Evolutionary conservation across 2,888 invertebrate genomes (phyloP).

Genomic region (Elysia crispata): DNA sequence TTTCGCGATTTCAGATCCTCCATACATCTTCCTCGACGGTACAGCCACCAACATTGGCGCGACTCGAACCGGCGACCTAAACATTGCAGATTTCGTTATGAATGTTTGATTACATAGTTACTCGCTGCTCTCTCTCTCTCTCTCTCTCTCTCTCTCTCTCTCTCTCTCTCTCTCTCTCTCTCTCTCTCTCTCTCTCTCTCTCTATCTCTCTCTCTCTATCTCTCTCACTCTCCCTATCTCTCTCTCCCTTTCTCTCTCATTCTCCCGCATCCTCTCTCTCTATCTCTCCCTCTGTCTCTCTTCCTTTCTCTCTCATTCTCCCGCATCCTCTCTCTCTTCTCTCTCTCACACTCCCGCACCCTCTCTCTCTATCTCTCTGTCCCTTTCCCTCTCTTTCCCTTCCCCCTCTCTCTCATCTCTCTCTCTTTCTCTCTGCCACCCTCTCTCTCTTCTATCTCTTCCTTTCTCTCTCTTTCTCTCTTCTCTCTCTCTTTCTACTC

Average conservation of each 20-base stretch:
- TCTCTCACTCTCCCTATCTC: not conserved
- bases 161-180: not conserved
- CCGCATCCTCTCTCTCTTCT: not conserved
- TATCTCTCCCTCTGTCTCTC: slow-evolving; percentile 6
- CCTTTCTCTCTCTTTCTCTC: not conserved
- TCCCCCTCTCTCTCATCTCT: no score
- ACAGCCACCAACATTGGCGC: no score
- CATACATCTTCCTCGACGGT: no score
- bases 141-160: not conserved
- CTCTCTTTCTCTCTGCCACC: not conserved
- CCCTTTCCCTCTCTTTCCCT: not conserved
- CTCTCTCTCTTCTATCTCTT: not conserved
- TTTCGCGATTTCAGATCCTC: no score
- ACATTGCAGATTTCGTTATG: no score
- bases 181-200: not conserved
- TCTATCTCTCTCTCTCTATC: slow-evolving; percentile 11
- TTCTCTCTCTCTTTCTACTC: not conserved
- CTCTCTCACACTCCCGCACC: not conserved
- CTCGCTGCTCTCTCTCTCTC: not conserved
- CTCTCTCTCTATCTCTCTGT: not conserved
- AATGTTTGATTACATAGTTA: no score
- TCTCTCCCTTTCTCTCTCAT: slow-evolving; percentile 15
- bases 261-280: slow-evolving; percentile 21
- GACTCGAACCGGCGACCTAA: no score
- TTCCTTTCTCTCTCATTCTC: not conserved